Evolutionary conservation across 2,113 vertebrate genomes (phyloP).

Genomic region (Crotalus tigris): DNA sequence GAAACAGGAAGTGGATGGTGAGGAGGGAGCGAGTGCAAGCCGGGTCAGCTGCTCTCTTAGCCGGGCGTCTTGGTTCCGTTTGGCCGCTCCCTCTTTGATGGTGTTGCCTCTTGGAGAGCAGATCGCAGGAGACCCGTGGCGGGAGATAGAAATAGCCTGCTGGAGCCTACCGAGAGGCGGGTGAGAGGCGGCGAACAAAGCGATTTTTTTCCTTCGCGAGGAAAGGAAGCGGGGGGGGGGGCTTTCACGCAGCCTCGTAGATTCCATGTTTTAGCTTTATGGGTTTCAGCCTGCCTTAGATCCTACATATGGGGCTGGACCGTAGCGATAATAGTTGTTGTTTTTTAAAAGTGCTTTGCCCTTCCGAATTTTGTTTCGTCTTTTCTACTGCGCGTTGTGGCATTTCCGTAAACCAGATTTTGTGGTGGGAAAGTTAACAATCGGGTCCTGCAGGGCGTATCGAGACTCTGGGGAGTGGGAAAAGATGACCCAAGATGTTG

Average conservation of each 20-base stretch:
- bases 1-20: slow-evolving; percentile 15
- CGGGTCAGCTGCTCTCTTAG: background rate
- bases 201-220: background rate
- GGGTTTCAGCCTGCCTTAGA: background rate
- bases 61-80: no score
- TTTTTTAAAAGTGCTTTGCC: background rate
- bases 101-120: background rate
- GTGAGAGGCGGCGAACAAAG: background rate
- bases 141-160: no score
- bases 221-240: background rate
- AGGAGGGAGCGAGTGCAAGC: background rate
- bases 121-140: background rate
- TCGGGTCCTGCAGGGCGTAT: background rate
- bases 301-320: background rate
- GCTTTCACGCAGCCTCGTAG: background rate
- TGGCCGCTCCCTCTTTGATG: no score
- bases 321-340: background rate
- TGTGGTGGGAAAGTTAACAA: background rate
- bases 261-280: background rate
- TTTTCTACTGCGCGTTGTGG: background rate
- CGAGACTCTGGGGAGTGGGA: background rate
- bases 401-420: background rate
- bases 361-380: background rate
- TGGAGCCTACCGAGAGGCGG: background rate
- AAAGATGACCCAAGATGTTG: background rate